Conservation (phyloP, 23 tunicate genomes). For the Clavelina lepadiformis region DNA sequence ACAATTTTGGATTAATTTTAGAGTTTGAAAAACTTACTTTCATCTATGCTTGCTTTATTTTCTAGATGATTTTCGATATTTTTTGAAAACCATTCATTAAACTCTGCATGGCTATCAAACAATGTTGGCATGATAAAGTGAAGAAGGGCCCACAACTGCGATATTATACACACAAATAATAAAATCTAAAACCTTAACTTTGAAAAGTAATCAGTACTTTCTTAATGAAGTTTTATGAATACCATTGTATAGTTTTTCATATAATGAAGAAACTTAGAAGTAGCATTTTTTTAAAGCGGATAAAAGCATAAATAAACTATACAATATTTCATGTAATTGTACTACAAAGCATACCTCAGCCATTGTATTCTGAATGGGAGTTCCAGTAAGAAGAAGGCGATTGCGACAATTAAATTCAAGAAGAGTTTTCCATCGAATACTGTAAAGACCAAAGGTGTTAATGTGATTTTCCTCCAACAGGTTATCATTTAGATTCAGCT, state of each 20-base stretch:
- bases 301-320: too few relatives aligned
- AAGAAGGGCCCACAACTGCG: constrained; percentile 66
- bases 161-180: too few relatives aligned
- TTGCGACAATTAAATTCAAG: constrained; percentile 74
- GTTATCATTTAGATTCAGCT: background rate
- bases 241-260: too few relatives aligned
- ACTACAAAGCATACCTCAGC: constrained; percentile 46
- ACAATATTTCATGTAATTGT: too few relatives aligned
- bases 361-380: constrained; percentile 86
- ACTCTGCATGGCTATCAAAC: constrained; percentile 78
- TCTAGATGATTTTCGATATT: constrained; percentile 75
- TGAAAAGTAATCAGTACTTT: too few relatives aligned
- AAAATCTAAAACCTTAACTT: too few relatives aligned
- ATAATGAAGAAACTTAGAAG: too few relatives aligned
- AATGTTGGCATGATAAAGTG: constrained; percentile 87
- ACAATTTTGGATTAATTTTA: background rate
- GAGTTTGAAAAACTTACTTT: constrained; percentile 16
- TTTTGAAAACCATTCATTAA: constrained; percentile 89
- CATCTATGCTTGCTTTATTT: constrained; percentile 53
- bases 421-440: constrained; percentile 67
- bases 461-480: background rate
- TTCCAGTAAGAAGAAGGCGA: constrained; percentile 66
- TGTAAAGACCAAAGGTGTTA: background rate
- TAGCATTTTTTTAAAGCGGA: too few relatives aligned
- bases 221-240: too few relatives aligned